Evolutionary conservation across 2,888 invertebrate species (phyloP), one percentile per base, ranked within the genome.

Genomic region (Drosophila phalerata): DNA sequence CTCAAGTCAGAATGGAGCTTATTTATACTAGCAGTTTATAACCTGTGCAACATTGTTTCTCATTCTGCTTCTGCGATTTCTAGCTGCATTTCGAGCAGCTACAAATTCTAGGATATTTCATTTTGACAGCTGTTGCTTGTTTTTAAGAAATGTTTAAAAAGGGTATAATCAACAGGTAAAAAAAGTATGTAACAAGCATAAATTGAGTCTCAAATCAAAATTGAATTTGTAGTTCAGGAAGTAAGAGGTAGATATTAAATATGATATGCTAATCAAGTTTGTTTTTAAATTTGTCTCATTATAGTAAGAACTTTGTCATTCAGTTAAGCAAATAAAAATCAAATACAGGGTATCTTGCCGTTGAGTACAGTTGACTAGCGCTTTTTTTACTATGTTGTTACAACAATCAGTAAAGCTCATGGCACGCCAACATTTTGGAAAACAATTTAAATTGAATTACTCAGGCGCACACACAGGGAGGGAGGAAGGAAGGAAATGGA

Each of bases 371-470:
- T 19, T 3, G 2, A 32, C 11, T 11, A 3, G 0, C 4, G 10
- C 30, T 3, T 3, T 1, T 22, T 17, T 43, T 40, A 13, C 8
- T 40, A 10, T 56, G 42, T 30, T 61, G 73, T 13, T 67, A 53
- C 30, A 40, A 37, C 61, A 53, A 58, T 73, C 58, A 66, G 32
- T 49, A 53, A 30, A 45, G 55, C 62, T 74, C 38, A 48, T 63
- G 76, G 66, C 47, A 78, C 67, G 52, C 56, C 62, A 80, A 64
- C 79, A 73, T 80, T 81, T 81, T 69, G 71, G 17, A 71, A 79
- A 79, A 77, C 84, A 81, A 84, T 85, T 84, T 79, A 81, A 79
- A 84, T 83, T 84, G 77, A 84, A 81, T 84, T 86, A 80, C 71
- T 67, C 53, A 64, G 34, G n/a, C 47, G 6, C 40, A 45, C 17